Base-by-base conservation (phyloP, 2,888 invertebrate genomes). In the Oscheius sp. region DNA sequence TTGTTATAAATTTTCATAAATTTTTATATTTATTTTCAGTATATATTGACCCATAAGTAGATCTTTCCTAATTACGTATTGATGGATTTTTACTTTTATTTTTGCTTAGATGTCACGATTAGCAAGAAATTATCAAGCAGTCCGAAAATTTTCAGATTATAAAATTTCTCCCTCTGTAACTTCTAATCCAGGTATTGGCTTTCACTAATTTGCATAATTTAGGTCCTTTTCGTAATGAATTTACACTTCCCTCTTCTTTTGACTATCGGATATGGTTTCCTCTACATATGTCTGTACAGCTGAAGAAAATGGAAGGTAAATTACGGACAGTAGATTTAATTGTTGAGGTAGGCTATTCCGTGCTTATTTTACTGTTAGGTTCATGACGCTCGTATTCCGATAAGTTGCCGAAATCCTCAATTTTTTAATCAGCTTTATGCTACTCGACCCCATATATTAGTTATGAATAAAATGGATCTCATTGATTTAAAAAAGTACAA, bases 351-450 rank as follows among this genome's bases (percentile, higher is more conserved):
- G 2, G 8, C 49, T 32, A 17, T 12, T 24, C 33, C 2, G 14
- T n/a, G 14, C 14, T 32, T 12, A 20, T 51, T 12, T 20, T 12
- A 38, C 20, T 45, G 44, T 20, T 65, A 82, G 75, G 84, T 84
- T 8, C 86, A 86, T 72, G 85, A 86, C 54, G 86, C 86, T 0
- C 65, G 86, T 20, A 78, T 86, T 45, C 85, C 86, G 1, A 57
- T 86, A 12, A 81, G 82, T 14, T 86, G 86, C 0, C 64, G 86
- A 61, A 86, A 86, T 73, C 78, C 81, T 20, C 74, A 78, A 26
- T 84, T 86, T 59, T 74, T 72, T 9, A 51, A 74, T 9, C 72
- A 72, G 41, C 71, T 85, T 4, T 82, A 80, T 59, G 74, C 81
- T 1, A 71, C 82, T 50, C 73, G 83, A 24, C 86, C 86, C 20